phyloP scores from a whole-genome alignment of 1,140 invertebrate genomes.

The Drosophila ambigua region DNA sequence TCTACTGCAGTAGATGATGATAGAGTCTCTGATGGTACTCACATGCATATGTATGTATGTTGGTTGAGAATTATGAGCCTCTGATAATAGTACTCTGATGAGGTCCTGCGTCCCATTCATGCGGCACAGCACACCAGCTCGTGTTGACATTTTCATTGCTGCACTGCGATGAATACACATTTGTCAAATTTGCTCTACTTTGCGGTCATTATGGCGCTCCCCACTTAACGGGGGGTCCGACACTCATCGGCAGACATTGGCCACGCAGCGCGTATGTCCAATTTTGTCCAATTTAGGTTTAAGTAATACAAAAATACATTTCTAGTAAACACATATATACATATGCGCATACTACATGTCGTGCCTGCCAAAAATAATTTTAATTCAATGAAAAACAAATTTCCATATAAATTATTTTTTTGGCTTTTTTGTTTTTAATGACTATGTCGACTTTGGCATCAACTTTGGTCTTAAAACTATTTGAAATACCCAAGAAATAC shows the following conservation, averaged over 20 bases:
- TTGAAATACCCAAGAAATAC: no score
- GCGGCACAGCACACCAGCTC: background rate
- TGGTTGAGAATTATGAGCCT: background rate
- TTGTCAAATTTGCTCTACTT: constrained; percentile 15
- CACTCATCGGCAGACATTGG: background rate
- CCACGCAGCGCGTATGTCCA: constrained; percentile 29
- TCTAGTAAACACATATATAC: background rate
- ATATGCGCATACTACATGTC: no score
- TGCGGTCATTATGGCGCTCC: constrained; percentile 42
- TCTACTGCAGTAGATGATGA: no score
- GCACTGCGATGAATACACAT: constrained; percentile 15
- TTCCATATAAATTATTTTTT: no score
- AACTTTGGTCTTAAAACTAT: no score
- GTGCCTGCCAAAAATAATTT: no score
- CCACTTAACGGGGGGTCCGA: background rate
- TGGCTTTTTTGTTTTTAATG: no score
- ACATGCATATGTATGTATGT: no score
- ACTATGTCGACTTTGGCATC: no score
- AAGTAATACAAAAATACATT: background rate
- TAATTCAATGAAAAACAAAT: no score
- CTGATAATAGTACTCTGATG: no score
- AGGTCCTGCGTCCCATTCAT: no score
- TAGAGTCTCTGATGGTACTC: background rate
- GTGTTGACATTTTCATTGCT: constrained; percentile 48
- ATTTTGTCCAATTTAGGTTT: constrained; percentile 8